Conservation (phyloP, 2,888 invertebrate genomes). For the Athalia circularis region DNA sequence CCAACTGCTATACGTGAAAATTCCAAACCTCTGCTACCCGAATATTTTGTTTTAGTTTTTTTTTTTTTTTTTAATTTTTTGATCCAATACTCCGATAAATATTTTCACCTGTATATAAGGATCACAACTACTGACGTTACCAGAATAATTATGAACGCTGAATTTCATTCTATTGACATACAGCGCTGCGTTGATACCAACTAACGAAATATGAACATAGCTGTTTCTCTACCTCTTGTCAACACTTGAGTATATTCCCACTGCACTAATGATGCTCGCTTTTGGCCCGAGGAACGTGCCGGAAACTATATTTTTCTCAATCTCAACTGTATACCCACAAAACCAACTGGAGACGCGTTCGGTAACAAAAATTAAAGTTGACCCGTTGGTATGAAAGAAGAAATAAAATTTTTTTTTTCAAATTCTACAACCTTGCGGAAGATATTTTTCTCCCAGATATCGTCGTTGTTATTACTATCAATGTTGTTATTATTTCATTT, state of each 20-base stretch:
- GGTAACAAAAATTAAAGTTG: too few species aligned
- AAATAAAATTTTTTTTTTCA: too few species aligned
- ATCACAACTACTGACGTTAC: background rate
- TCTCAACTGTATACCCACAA: too few species aligned
- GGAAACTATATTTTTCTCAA: too few species aligned
- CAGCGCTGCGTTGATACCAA: background rate
- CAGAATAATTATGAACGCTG: background rate
- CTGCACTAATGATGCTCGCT: background rate
- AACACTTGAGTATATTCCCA: background rate
- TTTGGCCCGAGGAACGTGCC: background rate
- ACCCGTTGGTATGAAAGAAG: too few species aligned
- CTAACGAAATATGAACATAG: background rate
- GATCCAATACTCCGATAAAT: slow-evolving; percentile 16
- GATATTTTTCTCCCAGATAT: background rate
- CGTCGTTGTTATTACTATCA: too few species aligned
- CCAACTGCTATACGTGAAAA: background rate
- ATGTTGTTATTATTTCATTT: too few species aligned
- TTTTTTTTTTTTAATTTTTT: background rate
- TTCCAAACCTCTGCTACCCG: background rate
- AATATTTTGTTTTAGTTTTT: background rate
- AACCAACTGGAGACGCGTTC: too few species aligned
- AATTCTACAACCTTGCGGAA: too few species aligned
- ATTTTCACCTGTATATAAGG: slow-evolving; percentile 14
- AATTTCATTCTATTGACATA: background rate
- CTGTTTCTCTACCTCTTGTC: background rate